phyloP scores from a whole-genome alignment of 2,113 vertebrate genomes.

The Tenebrosternarchus preto region DNA sequence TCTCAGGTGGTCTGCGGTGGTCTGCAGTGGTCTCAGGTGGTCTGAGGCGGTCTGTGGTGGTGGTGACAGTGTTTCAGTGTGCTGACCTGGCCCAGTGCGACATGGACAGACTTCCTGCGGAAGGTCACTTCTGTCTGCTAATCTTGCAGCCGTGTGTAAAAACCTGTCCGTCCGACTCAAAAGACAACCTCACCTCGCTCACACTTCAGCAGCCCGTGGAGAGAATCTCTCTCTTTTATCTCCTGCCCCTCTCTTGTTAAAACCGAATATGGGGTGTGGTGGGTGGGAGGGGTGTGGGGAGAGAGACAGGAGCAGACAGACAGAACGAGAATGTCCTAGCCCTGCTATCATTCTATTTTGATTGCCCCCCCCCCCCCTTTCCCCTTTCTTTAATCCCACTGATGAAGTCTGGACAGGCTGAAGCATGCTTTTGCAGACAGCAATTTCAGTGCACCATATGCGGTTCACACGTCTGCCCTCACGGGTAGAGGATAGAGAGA shows the following conservation, averaged over 20 bases:
- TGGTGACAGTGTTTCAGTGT: too few species aligned
- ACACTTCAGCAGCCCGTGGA: constrained; percentile 63
- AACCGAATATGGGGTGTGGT: constrained; percentile 63
- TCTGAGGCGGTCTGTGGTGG: too few species aligned
- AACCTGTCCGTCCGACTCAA: constrained; percentile 58
- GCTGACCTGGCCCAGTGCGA: neutral
- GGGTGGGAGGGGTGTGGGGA: constrained; percentile 67
- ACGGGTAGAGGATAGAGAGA: constrained; percentile 81
- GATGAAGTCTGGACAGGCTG: constrained; percentile 99
- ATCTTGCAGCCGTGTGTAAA: constrained; percentile 63
- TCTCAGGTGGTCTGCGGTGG: too few species aligned
- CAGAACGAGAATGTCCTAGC: constrained; percentile 67
- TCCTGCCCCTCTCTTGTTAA: constrained; percentile 83
- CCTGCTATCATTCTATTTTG: constrained; percentile 83
- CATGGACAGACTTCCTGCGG: constrained; percentile 31
- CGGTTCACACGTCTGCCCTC: constrained; percentile 92
- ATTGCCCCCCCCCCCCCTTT: too few species aligned
- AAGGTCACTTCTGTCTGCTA: constrained; percentile 56
- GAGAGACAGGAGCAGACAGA: constrained; percentile 63
- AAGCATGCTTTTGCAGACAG: constrained; percentile 97
- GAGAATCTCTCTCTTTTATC: constrained; percentile 82
- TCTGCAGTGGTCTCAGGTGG: too few species aligned
- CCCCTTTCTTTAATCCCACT: constrained; percentile 93
- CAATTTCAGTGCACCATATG: constrained; percentile 98
- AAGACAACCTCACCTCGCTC: constrained; percentile 53